Conservation (phyloP, 2,888 invertebrate genomes). For the Cosmorhoe ocellata region DNA sequence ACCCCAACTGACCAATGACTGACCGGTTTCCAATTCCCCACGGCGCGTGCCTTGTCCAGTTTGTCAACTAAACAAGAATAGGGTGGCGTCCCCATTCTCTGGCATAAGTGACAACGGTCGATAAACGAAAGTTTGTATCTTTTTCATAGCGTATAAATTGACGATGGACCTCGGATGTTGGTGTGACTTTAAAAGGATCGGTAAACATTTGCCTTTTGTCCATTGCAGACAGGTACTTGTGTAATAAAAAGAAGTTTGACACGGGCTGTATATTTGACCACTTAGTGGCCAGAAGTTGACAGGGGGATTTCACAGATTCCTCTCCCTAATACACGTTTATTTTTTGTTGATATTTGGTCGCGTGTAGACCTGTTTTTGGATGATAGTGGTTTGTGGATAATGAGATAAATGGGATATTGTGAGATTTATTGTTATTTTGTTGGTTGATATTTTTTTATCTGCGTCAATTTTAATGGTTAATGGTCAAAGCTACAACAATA, state of each 20-base stretch:
- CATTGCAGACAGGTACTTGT: slow-evolving; percentile 64
- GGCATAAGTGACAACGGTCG: slow-evolving; percentile 42
- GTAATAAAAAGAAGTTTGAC: slow-evolving; percentile 65
- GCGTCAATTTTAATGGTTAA: slow-evolving; percentile 21
- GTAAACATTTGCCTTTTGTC: slow-evolving; percentile 67
- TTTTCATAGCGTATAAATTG: slow-evolving; percentile 62
- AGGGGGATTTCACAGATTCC: slow-evolving; percentile 62
- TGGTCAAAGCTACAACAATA: background rate
- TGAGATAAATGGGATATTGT: slow-evolving; percentile 50
- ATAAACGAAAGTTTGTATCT: slow-evolving; percentile 39
- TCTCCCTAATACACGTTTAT: slow-evolving; percentile 65
- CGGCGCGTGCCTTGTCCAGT: slow-evolving; percentile 61
- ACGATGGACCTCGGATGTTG: slow-evolving; percentile 77
- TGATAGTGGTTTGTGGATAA: slow-evolving; percentile 58
- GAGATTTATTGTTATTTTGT: slow-evolving; percentile 45
- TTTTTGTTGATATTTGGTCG: slow-evolving; percentile 58
- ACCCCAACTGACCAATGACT: slow-evolving; percentile 69
- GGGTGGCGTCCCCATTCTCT: slow-evolving; percentile 35
- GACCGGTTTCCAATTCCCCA: slow-evolving; percentile 62
- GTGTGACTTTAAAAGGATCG: slow-evolving; percentile 46
- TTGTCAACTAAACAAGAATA: slow-evolving; percentile 39
- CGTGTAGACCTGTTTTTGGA: slow-evolving; percentile 65
- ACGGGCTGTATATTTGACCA: slow-evolving; percentile 71
- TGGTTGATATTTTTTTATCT: slow-evolving; percentile 36
- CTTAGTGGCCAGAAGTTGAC: slow-evolving; percentile 67